A percentile compares a stretch with the other conserved stretches of the same genome.
phyloP scores from a whole-genome alignment of 2,797 vertebrate species.

The Gouania willdenowi region DNA sequence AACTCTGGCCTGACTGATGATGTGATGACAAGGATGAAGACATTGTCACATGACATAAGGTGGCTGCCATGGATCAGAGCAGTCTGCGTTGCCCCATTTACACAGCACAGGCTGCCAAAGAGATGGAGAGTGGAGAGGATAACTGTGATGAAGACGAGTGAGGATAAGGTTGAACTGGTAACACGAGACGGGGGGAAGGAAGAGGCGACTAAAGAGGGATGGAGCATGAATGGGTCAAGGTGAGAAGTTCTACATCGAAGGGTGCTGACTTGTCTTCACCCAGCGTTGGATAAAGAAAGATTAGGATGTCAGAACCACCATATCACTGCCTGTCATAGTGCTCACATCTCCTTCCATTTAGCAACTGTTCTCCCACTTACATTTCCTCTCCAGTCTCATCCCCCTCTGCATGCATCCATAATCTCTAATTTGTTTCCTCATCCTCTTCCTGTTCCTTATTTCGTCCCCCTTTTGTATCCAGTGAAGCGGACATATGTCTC shows the following conservation, averaged over 20 bases:
- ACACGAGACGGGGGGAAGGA: slow-evolving; percentile 26
- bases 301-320: slow-evolving; percentile 20
- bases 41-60: slow-evolving; percentile 44
- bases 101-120: slow-evolving; percentile 19
- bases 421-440: slow-evolving; percentile 45
- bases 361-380: too few species aligned
- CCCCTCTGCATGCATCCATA: slow-evolving; percentile 25
- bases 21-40: slow-evolving; percentile 41
- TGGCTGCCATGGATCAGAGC: slow-evolving; percentile 23
- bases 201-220: background rate
- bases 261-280: slow-evolving; percentile 47
- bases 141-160: slow-evolving; percentile 11
- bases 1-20: slow-evolving; percentile 52
- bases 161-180: slow-evolving; percentile 27
- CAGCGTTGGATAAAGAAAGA: slow-evolving; percentile 33
- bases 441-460: slow-evolving; percentile 47
- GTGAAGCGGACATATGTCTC: slow-evolving; percentile 4
- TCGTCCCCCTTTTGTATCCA: slow-evolving; percentile 15
- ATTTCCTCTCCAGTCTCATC: slow-evolving; percentile 34
- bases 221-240: slow-evolving; percentile 43
- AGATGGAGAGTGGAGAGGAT: background rate
- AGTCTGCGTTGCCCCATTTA: slow-evolving; percentile 25
- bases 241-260: slow-evolving; percentile 36
- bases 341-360: slow-evolving; percentile 8
- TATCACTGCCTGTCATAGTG: slow-evolving; percentile 12